Evolutionary conservation across 2,113 vertebrate species (phyloP).

Genomic region (Gorsachius goisagi): DNA sequence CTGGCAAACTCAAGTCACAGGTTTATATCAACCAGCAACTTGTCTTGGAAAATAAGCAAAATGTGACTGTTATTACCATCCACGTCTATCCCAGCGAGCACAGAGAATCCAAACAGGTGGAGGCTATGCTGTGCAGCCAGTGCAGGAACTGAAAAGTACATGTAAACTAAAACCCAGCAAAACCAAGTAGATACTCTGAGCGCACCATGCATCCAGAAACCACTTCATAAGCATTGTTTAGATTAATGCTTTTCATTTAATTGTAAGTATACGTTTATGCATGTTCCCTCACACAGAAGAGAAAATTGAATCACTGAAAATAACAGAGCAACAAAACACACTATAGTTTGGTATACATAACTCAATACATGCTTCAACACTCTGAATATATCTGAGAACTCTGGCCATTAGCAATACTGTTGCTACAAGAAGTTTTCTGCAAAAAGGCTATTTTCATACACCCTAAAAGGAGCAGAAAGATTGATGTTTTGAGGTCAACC

Average conservation of each 20-base stretch:
- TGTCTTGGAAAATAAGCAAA: background rate
- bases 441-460: conserved; percentile 12
- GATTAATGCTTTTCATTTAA: background rate
- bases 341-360: background rate
- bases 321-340: background rate
- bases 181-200: background rate
- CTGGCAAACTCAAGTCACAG: background rate
- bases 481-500: conserved; percentile 49
- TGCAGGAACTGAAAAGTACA: background rate
- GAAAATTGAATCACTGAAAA: background rate
- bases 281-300: background rate
- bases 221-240: background rate
- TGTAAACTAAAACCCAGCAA: background rate
- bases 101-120: background rate
- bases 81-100: background rate
- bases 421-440: background rate
- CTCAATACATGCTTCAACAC: background rate
- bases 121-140: background rate
- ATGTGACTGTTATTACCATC: background rate
- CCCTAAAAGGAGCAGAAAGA: conserved; percentile 34
- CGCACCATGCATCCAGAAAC: background rate
- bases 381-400: background rate
- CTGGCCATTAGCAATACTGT: background rate
- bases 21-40: background rate
- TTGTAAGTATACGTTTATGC: background rate